Evolutionary conservation across 2,113 vertebrate genomes (phyloP), one percentile per base, ranked within the genome.

Genomic region (Ancistrus triradiatus): DNA sequence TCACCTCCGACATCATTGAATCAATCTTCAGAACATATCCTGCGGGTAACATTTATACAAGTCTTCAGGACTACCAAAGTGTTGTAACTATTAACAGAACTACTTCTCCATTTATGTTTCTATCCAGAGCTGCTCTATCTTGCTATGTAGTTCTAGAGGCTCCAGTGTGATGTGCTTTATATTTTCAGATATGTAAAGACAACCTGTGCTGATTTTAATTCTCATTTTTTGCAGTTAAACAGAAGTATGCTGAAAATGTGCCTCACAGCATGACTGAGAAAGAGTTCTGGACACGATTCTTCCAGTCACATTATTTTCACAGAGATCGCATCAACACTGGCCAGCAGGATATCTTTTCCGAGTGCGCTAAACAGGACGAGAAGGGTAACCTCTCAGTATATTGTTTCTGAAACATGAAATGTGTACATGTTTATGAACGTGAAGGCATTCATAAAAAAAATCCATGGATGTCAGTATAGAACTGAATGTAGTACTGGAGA

Each of bases 281-380:
- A 78, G 94, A 98, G 77, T 99, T 99, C 85, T 99, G 96, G 95
- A 99, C 95, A 1, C 87, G 92, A 25, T 99, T 99, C 82, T 99
- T 98, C 78, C 95, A 99, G 84, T 99, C 95, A 58, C 96, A 99
- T 84, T 99, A 99, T 83, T 99, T 99, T 79, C 96, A 99, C 80
- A 88, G 95, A 81, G 96, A 99, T 76, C 91, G 95, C 47, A 88
- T 98, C 68, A 98, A 90, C 78, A 93, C 94, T 59, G 93, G 95
- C 44, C 89, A 91, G 22, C 95, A 98, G 82, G 96, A 98, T 74
- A 91, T 99, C 56, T 99, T 99, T 85, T 90, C 95, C 0, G 96
- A 99, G 80, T 98, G 95, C 88, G 95, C 94, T 85, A 97, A 94
- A 83, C 87, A 97, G 77, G 96, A 99, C 78, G 95, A 99, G 73